Evolutionary conservation across 2,113 vertebrate genomes (phyloP), one percentile per base, ranked within the genome.

Genomic region (Ammodytes marinus): DNA sequence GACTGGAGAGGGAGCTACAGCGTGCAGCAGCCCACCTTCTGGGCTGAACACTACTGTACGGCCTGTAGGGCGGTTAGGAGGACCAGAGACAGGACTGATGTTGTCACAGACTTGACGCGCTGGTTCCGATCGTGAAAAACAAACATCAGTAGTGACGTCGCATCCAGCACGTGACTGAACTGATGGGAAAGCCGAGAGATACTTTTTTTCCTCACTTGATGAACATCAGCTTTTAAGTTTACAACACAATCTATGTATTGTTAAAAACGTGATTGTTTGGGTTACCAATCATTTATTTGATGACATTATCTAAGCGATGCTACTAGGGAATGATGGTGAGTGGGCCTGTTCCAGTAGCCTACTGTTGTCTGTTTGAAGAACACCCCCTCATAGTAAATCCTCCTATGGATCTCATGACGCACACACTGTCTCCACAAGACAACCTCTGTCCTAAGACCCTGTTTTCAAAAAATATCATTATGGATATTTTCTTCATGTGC

Each of bases 11-110:
- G 90, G 68, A 79, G 90, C 11, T 97, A 96, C 1, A 92, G 94
- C 0, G 92, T 97, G 46, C 95, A 95, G 15, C 77, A 95, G 84
- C 87, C 95, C 0, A 76, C 89, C 0, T 97, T 98, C 89, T 98
- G 97, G 97, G 89, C 89, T 0, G 97, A 99, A 69, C 97, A 97
- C 6, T 96, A 95, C 91, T 99, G 98, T 80, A 86, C 88, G 2
- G 94, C 95, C 58, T 99, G 98, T 27, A 91, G 92, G 61, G 95
- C 92, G 0, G 91, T 97, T 4, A 88, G 74, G 65, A 70, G 42
- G 4, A 89, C 81, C 0, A 93, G 92, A n/a, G 82, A 91, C 68
- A 91, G 74, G 15, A 85, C 88, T 49, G 92, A 95, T 77, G 95
- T 91, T 3, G 84, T 97, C 0, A 53, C 9, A 39, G 88, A 96